Evolutionary conservation across 1,140 invertebrate species (phyloP).

Genomic region (Cydia strobilella): DNA sequence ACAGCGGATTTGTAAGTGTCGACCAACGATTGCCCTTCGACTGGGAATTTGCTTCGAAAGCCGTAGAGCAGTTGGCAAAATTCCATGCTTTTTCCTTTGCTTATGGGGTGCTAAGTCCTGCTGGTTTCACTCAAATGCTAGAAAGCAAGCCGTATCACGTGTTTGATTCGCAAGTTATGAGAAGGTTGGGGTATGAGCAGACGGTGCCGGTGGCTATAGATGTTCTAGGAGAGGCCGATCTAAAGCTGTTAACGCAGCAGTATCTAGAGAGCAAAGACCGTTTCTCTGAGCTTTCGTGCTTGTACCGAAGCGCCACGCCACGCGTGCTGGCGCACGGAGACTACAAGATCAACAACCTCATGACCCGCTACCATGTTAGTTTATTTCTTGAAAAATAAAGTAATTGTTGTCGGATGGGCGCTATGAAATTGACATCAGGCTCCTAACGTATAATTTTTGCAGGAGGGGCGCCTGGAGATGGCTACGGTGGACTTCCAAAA

Average conservation of each 20-base stretch:
- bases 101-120: conserved; percentile 35
- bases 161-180: neutral
- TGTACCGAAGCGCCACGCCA: conserved; percentile 29
- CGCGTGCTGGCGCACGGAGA: conserved; percentile 45
- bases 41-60: conserved; percentile 42
- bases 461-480: conserved; percentile 59
- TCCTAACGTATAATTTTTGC: conserved; percentile 39
- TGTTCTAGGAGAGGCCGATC: conserved; percentile 38
- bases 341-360: conserved; percentile 45
- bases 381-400: conserved; percentile 27
- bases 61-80: conserved; percentile 43
- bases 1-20: conserved; percentile 38
- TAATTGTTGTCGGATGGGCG: conserved; percentile 10
- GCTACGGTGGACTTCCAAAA: conserved; percentile 80
- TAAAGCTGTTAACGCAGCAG: conserved; percentile 34
- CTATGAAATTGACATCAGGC: neutral
- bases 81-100: conserved; percentile 48
- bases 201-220: conserved; percentile 22
- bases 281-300: neutral
- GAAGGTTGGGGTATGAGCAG: conserved; percentile 21
- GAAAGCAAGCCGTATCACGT: conserved; percentile 13
- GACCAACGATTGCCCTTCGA: conserved; percentile 43
- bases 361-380: conserved; percentile 39
- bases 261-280: conserved; percentile 33
- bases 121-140: conserved; percentile 31